Conservation (phyloP, 2,888 invertebrate species). For the Andrena bucephala region DNA sequence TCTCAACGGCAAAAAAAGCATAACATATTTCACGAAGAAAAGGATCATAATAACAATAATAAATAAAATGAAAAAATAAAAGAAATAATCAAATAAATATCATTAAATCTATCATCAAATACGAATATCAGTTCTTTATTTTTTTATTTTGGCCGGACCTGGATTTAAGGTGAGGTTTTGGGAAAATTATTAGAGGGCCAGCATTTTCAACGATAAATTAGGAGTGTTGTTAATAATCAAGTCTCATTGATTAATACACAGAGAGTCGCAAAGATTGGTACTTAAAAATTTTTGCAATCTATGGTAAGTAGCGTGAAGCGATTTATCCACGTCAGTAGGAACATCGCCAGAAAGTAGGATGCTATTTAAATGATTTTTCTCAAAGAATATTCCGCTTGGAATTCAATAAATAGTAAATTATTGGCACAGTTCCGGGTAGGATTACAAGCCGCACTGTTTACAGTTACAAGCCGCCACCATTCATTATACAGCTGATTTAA, state of each 20-base stretch:
- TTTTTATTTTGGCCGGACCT: too few species aligned
- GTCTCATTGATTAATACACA: background rate
- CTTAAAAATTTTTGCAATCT: background rate
- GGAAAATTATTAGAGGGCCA: too few species aligned
- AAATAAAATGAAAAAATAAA: too few species aligned
- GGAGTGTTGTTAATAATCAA: background rate
- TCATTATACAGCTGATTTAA: conserved; percentile 22
- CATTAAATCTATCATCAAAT: too few species aligned
- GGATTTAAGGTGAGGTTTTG: too few species aligned
- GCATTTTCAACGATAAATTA: background rate
- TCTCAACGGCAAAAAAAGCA: too few species aligned
- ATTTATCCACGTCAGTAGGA: background rate
- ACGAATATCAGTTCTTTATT: too few species aligned
- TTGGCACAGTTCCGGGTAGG: conserved; percentile 15
- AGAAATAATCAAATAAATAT: too few species aligned
- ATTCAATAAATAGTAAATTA: conserved; percentile 13
- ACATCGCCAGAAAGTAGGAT: conserved; percentile 5
- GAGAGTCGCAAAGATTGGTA: background rate
- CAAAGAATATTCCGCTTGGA: background rate
- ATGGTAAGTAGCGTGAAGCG: background rate
- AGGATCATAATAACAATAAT: too few species aligned
- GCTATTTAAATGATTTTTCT: background rate
- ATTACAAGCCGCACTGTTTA: background rate
- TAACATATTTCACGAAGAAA: too few species aligned
- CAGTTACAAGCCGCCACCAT: conserved; percentile 19